A percentile compares a stretch with the other conserved stretches of the same genome.
These are phyloP conservation scores for Trisateles emortualis DNA, from an alignment of 2,888 invertebrate species.

Conservation along the genomic window DNA sequence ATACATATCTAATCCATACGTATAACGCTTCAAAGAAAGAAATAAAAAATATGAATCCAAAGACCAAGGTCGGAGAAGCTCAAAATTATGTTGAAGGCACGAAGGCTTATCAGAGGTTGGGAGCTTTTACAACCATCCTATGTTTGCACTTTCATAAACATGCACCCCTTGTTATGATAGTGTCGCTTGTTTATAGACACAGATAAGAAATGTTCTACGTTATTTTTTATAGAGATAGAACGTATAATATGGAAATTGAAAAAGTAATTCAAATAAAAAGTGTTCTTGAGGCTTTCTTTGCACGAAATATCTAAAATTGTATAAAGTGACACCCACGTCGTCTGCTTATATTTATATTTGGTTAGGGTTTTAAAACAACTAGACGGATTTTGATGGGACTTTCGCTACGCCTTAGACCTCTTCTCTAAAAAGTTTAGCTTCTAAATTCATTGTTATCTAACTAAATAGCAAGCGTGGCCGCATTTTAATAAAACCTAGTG, in stretches of 20 bases:
- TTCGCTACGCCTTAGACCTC: too few species aligned
- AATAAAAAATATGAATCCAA: conserved; percentile 27
- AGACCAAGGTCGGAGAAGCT: conserved; percentile 36
- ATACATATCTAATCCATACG: conserved; percentile 35
- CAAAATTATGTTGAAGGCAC: conserved; percentile 13
- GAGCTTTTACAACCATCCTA: conserved; percentile 55
- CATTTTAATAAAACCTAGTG: too few species aligned
- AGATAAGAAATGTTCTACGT: conserved; percentile 45
- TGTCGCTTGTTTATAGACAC: conserved; percentile 45
- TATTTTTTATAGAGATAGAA: conserved; percentile 18
- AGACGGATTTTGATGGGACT: too few species aligned
- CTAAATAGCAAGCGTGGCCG: too few species aligned
- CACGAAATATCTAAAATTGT: background rate
- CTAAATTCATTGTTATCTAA: too few species aligned
- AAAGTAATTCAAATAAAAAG: background rate
- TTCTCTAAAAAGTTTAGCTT: too few species aligned
- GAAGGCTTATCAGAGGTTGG: conserved; percentile 55
- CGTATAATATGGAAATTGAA: background rate
- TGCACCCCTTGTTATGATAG: conserved; percentile 56
- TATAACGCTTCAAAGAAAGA: conserved; percentile 1
- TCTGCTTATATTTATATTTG: background rate
- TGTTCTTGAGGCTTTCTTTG: background rate
- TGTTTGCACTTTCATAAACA: conserved; percentile 70
- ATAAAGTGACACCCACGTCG: background rate
- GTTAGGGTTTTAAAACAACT: too few species aligned